Evolutionary conservation across 2,113 vertebrate species (phyloP).

Genomic region (Periophthalmus modestus): DNA sequence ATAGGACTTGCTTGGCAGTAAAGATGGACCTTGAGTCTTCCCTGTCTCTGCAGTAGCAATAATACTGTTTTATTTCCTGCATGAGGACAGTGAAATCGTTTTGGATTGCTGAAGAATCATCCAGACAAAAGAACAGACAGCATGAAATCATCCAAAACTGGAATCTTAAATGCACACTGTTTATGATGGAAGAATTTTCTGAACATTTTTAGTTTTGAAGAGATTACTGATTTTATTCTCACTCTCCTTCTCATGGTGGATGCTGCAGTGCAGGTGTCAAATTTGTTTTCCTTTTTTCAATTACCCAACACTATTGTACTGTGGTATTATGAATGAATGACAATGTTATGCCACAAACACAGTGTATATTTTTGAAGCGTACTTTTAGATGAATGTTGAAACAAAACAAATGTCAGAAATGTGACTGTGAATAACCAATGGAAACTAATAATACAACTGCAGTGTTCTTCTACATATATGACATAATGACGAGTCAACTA

Average conservation of each 20-base stretch:
- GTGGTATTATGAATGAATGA: not conserved
- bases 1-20: slow-evolving; percentile 15
- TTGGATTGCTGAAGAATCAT: not conserved
- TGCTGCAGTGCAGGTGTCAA: not conserved
- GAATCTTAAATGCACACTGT: slow-evolving; percentile 15
- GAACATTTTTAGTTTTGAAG: not conserved
- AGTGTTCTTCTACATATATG: slow-evolving; percentile 11
- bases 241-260: not conserved
- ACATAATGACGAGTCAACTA: not conserved
- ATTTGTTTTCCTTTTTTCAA: not conserved
- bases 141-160: slow-evolving; percentile 24
- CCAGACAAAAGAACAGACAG: slow-evolving; percentile 5
- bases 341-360: slow-evolving; percentile 14
- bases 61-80: slow-evolving; percentile 30
- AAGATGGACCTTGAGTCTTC: slow-evolving; percentile 9
- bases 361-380: slow-evolving; percentile 4
- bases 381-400: not conserved
- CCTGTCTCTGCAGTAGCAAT: slow-evolving; percentile 36
- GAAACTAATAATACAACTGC: not conserved
- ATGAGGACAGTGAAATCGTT: slow-evolving; percentile 8
- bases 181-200: slow-evolving; percentile 7
- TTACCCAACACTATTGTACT: not conserved
- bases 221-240: not conserved
- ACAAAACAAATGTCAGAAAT: not conserved
- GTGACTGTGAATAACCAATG: slow-evolving; percentile 2